Percentiles rank a stretch among this genome's conserved stretches.
Conservation (phyloP, 2,797 vertebrate genomes). For the Liasis olivaceus region DNA sequence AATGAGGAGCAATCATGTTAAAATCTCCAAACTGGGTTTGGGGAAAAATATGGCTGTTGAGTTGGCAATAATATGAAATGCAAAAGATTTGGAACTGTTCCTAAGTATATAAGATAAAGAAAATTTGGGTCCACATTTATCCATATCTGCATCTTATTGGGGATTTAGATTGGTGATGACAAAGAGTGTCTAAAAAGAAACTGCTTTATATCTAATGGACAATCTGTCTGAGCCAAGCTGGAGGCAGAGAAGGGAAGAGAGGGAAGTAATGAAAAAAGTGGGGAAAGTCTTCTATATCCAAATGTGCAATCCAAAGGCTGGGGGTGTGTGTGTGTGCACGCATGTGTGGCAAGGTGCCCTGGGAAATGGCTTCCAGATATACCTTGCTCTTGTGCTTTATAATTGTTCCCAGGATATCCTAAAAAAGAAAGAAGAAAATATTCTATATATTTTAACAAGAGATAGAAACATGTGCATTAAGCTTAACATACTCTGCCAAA, state of each 20-base stretch:
- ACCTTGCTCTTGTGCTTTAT: not conserved
- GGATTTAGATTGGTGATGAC: slow-evolving; percentile 34
- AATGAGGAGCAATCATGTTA: not conserved
- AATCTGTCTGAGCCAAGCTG: not conserved
- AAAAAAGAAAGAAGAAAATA: not conserved
- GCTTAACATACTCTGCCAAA: not conserved
- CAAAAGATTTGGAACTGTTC: not conserved
- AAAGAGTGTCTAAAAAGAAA: slow-evolving; percentile 39
- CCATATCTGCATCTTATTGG: slow-evolving; percentile 22
- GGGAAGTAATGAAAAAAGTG: not conserved
- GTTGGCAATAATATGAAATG: not conserved
- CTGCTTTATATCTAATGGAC: not conserved
- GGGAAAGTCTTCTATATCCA: slow-evolving; percentile 9
- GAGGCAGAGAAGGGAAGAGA: not conserved
- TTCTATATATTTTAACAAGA: slow-evolving; percentile 11
- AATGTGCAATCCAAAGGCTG: slow-evolving; percentile 16
- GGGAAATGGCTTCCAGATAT: not conserved
- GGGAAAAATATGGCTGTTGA: not conserved
- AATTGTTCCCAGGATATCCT: slow-evolving; percentile 11
- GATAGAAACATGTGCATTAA: not conserved
- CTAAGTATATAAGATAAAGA: not conserved
- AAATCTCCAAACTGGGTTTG: not conserved
- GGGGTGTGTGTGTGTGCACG: not conserved
- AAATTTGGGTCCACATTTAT: not conserved
- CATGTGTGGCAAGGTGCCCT: not conserved